Evolutionary conservation across 2,797 vertebrate genomes (phyloP), one percentile per base, ranked within the genome.

Genomic region (Myotis findleyi): DNA sequence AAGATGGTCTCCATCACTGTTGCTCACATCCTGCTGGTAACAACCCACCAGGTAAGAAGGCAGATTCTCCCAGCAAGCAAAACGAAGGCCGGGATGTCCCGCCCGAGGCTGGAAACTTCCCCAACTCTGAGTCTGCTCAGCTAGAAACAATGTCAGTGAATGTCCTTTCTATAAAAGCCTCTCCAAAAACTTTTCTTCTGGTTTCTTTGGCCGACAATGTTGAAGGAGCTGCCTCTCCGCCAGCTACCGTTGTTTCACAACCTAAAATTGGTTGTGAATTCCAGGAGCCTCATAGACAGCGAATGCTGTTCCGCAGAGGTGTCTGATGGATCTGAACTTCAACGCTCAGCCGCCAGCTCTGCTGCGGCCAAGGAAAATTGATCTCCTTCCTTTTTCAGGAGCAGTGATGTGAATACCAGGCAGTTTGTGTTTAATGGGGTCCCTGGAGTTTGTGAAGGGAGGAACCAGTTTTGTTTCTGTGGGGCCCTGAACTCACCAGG

Each of bases 181-280:
- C 75, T 89, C 85, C 53, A 51, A 47, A 66, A 77, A 53, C 53
- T 85, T 81, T 87, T 69, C 49, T 57, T 86, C 72, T 11, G 79
- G 51, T 82, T 87, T 72, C 86, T 76, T 66, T 94, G 87, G 80
- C 73, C 92, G 93, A 4, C 71, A 69, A 90, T 93, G 92, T 95
- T 51, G 1, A 30, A 90, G 62, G 53, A 89, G 77, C 38, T 7
- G 6, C 17, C 1, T 6, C 53, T 66, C 17, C 17, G 27, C 21
- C 62, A 30, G 49, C 16, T 2, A 2, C 38, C 0, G 2, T 14
- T 64, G 27, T 62, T 66, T 30, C 33, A 81, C 90, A 89, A 27
- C 33, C 21, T 88, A 49, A 81, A 14, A 21, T 79, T 36, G 44
- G 77, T 36, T 17, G 8, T 68, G 91, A 85, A 69, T 68, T 49